Evolutionary conservation across 37 sponge, comb jelly and placozoan species (phyloP), one percentile per base, ranked within the genome.

Genomic region (Bolinopsis microptera): DNA sequence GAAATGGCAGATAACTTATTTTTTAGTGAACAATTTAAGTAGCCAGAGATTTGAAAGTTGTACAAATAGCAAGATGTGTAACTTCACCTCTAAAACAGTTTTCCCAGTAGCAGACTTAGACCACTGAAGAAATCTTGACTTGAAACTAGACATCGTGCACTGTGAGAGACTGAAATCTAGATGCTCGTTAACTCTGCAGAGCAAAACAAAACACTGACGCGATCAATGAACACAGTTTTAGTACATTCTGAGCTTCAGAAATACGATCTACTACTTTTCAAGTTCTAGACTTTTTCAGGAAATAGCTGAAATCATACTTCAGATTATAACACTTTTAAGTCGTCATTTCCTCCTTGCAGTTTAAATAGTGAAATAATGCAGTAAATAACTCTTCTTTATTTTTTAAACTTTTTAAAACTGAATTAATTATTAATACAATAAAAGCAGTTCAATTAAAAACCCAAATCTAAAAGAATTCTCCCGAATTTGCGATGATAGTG

Each of bases 401-500:
- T 5, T 5, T 48, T 48, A 48, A 48, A 48, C n/a, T 48, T 48
- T 48, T 48, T 48, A 48, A 48, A 48, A 48, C 61, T 48, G 61
- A 48, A 48, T 48, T 48, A 13, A 48, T 48, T 48, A 48, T 18
- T 48, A 48, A 48, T 48, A 48, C 61, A 48, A 48, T 48, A 48
- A 48, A 48, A 48, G 61, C 61, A 48, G 61, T 48, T 48, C 2
- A 72, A n/a, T 77, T 77, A 77, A 77, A 77, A 77, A 77, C 80
- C 80, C 80, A 77, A 28, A 33, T 77, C 80, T 77, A 77, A 35
- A 77, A 35, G 35, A 77, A 77, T 35, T 77, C 35, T 72, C 31
- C 31, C 74, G 74, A 28, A 30, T 72, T 23, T 72, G 74, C 31
- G 31, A 23, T 21, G 74, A 23, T 72, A 21, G 26, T 72, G 74